Conservation (phyloP, 2,797 vertebrate species). For the Synaphobranchus kaupii region DNA sequence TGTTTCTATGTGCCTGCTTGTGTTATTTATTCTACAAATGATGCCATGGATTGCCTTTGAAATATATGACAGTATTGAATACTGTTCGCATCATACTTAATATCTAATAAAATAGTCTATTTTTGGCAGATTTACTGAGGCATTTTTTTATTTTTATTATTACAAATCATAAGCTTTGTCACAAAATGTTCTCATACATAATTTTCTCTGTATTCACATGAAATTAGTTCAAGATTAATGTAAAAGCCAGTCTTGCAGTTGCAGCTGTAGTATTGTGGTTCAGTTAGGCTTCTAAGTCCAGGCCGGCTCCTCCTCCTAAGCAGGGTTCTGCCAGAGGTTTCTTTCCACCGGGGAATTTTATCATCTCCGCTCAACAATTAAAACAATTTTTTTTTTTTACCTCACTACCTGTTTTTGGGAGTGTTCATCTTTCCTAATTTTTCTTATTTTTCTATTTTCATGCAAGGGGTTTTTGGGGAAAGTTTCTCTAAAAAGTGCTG, state of each 20-base stretch:
- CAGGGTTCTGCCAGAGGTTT: not conserved
- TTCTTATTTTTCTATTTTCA: not conserved
- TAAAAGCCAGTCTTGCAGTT: not conserved
- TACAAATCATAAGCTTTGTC: too few relatives aligned
- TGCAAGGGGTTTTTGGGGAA: not conserved
- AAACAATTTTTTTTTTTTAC: not conserved
- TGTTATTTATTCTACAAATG: not conserved
- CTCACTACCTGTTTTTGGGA: not conserved
- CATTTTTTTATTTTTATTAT: too few relatives aligned
- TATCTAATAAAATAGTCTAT: not conserved
- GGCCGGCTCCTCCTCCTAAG: not conserved
- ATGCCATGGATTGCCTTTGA: not conserved
- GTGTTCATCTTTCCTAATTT: not conserved
- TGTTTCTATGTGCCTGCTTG: not conserved
- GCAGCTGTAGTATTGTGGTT: not conserved
- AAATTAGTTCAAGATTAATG: not conserved
- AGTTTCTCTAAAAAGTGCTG: too few relatives aligned
- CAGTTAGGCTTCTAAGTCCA: not conserved
- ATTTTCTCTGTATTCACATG: not conserved
- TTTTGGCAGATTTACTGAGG: not conserved
- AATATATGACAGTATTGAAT: not conserved
- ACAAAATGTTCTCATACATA: not conserved
- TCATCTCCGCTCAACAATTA: too few relatives aligned
- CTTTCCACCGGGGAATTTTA: not conserved
- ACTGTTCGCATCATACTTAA: not conserved